Base-by-base conservation (phyloP, 2,113 vertebrate species). In the Hypanus sabinus region DNA sequence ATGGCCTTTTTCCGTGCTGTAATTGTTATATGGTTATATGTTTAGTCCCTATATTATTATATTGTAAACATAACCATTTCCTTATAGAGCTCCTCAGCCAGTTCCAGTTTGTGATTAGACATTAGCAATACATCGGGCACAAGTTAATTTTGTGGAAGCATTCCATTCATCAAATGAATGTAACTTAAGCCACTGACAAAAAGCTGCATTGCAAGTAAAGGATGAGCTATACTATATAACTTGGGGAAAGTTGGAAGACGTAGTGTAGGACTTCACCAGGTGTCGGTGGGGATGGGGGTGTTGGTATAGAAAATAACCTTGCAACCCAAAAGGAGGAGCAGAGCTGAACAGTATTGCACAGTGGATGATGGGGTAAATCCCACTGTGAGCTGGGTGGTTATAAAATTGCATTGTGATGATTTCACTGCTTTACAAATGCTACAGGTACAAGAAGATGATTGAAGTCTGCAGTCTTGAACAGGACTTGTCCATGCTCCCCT, bases 381-480 rank as follows among this genome's bases (percentile, higher is more conserved):
- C 12, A 70, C 68, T 70, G 68, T 18, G 68, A 16, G 68, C 14
- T 70, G 18, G 18, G 68, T 16, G 68, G 68, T 2, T 73, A 20
- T 20, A 65, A 65, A 33, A 33, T 33, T 3, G 2, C n/a, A 33
- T 5, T 65, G 9, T 79, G n/a, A 68, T 90, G 60, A 60, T 65
- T 65, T 30, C n/a, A 65, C 16, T 33, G 6, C 30, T 68, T 90
- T 65, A 68, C 94, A 46, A 94, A 94, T 94, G 90, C 46, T 80
- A 76, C 71, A 98, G 97, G 94, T 97, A 97, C 80, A 94, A 96
- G 94, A 96, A 96, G 57, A 95, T 96, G 0, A 65, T 98, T 38
- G 94, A 94, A 0, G 96, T 95, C 65, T 97, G 97, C 87, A 94
- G 96, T 94, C 96, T 98, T 65, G 95, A 95, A 94, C 94, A 96